phyloP scores from a whole-genome alignment of 2,113 vertebrate genomes.

The Cyanistes caeruleus region DNA sequence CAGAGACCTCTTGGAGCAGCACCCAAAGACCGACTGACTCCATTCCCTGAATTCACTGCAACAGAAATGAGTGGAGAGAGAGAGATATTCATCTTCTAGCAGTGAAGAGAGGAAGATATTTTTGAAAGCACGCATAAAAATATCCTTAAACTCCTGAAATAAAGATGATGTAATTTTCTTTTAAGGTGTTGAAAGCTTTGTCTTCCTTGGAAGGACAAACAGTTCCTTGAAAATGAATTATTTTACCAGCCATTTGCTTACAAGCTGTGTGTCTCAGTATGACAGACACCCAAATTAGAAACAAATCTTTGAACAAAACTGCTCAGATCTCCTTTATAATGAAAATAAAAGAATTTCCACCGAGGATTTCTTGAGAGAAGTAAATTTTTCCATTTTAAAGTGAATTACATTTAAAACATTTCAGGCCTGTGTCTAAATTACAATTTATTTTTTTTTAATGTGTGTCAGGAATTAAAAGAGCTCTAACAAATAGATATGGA shows the following conservation, averaged over 20 bases:
- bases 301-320: not conserved
- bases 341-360: not conserved
- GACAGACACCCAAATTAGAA: not conserved
- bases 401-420: not conserved
- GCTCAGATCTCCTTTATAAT: not conserved
- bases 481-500: not conserved
- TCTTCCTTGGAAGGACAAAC: not conserved
- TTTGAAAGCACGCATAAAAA: not conserved
- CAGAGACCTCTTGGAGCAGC: not conserved
- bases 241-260: not conserved
- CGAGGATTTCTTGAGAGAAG: not conserved
- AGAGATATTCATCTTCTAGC: not conserved
- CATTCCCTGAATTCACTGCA: not conserved
- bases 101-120: not conserved
- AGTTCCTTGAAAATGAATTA: not conserved
- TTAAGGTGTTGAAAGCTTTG: not conserved
- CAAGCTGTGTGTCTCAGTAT: not conserved
- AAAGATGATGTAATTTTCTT: not conserved
- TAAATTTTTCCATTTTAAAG: not conserved
- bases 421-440: not conserved
- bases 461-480: not conserved
- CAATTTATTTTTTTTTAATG: not conserved
- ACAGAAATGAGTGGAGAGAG: not conserved
- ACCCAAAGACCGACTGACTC: not conserved
- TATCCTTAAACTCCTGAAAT: not conserved